Evolutionary conservation across 2,113 vertebrate genomes (phyloP), one percentile per base, ranked within the genome.

Genomic region (Chitala chitala): DNA sequence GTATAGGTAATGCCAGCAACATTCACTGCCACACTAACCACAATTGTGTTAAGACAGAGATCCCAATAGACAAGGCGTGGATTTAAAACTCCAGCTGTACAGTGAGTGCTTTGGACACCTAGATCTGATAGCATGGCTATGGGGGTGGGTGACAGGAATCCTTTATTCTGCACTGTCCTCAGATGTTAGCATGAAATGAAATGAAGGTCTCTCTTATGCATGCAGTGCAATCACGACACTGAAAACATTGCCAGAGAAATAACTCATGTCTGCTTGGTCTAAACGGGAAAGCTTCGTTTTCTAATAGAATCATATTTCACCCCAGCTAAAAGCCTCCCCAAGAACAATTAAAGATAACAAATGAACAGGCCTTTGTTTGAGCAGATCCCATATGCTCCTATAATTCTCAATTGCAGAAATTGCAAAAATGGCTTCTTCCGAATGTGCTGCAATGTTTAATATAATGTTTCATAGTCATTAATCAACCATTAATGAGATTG

Each of bases 291-390:
- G 80, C 77, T 77, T 76, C 68, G 74, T 77, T 82, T 85, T 86
- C 65, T 86, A 89, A 87, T 86, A 83, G 80, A 83, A 86, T 86
- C 84, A 80, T 85, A 70, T 86, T 75, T 88, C 84, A 86, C 83
- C 83, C 82, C 78, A 74, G 77, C 87, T 89, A 90, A 89, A 90
- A 90, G 87, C 88, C 85, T 90, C 84, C 83, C 84, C 79, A 83
- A 83, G 84, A 90, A 89, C 88, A 85, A 90, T 90, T 89, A 89
- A 85, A 86, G 82, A 86, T 86, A 89, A 88, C 83, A 85, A 89
- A 91, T 88, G 86, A 86, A 84, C 83, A 79, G 70, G 81, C 83
- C 78, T 84, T 78, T 78, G 85, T 88, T 87, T 81, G 76, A 88
- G 84, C 78, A 55, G 83, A 87, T 83, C 82, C 75, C 78, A 84